Evolutionary conservation across 1,140 invertebrate genomes (phyloP), one percentile per base, ranked within the genome.

Genomic region (Nasonia vitripennis): DNA sequence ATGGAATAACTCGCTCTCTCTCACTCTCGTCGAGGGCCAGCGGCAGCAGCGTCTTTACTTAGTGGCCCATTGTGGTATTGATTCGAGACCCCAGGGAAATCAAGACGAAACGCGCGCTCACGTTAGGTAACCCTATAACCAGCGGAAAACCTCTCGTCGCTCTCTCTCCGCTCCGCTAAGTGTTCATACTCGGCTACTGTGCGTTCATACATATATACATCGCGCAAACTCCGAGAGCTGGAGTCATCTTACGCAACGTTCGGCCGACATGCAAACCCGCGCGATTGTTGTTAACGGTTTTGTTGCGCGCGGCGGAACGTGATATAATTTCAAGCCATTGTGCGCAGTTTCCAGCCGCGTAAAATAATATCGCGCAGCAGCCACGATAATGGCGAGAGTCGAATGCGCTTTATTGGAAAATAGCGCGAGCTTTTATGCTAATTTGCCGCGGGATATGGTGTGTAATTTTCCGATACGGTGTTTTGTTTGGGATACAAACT

Each of bases 71-170:
- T 67, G 75, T 51, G 74, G 23, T 83, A 83, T 83, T 78, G 83
- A 84, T 78, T 84, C 67, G 31, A 41, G 62, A 23, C 83, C 55
- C 41, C 10, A 4, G 83, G 67, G 77, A 79, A 84, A 84, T 84
- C 83, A 51, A 62, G 55, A 73, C 31, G 23, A 78, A 84, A 79
- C 73, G 82, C 74, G 74, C 31, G 45, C 23, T 27, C 48, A 20
- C 17, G 81, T 83, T 77, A 27, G 51, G 51, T 68, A 83, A 45
- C 12, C 51, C 48, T 77, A 23, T n/a, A 78, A 20, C 14, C 10
- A 27, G 45, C 14, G 73, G 34, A 23, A 78, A 83, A 34, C n/a
- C 27, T 70, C 55, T 62, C 74, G 12, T n/a, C 7, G 45, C 51
- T 62, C 51, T 55, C 51, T 27, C 27, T 27, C 1, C 27, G 27